A percentile compares a stretch with the other conserved stretches of the same genome.
Conservation (phyloP, 2,797 vertebrate genomes). For the Amazona finschi region DNA sequence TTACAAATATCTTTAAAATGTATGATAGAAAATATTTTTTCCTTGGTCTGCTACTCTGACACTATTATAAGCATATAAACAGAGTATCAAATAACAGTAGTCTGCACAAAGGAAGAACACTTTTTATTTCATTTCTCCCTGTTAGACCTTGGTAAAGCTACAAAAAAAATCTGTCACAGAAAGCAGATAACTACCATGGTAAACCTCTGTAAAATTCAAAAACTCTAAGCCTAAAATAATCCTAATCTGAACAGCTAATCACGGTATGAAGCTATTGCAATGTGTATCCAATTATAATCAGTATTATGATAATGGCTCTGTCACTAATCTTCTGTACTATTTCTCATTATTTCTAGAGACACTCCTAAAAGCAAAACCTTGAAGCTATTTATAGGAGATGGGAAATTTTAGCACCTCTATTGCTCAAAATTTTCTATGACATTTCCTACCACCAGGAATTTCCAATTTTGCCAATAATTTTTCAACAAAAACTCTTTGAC, state of each 20-base stretch:
- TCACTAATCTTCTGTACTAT: constrained; percentile 11
- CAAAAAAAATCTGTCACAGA: constrained; percentile 51
- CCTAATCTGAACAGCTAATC: constrained; percentile 60
- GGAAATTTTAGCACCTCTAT: neutral
- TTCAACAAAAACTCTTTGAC: neutral
- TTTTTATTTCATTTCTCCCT: constrained; percentile 38
- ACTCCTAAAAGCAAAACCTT: neutral
- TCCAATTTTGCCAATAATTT: neutral
- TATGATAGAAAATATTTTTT: neutral
- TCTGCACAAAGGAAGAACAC: constrained; percentile 23
- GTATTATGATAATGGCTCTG: constrained; percentile 24
- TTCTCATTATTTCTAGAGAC: constrained; percentile 24
- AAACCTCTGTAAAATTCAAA: constrained; percentile 56
- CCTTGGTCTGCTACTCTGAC: neutral
- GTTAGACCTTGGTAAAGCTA: constrained; percentile 50
- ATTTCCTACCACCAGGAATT: neutral
- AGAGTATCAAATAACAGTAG: constrained; percentile 35
- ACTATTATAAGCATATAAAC: constrained; percentile 20
- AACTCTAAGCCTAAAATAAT: constrained; percentile 59
- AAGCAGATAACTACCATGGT: constrained; percentile 43
- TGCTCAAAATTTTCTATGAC: neutral
- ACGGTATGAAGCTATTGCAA: constrained; percentile 33
- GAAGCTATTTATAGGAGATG: neutral
- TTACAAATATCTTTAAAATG: constrained; percentile 31
- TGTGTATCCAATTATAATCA: constrained; percentile 67